phyloP scores from a whole-genome alignment of 2,888 invertebrate genomes.

The Hydriomena furcata region DNA sequence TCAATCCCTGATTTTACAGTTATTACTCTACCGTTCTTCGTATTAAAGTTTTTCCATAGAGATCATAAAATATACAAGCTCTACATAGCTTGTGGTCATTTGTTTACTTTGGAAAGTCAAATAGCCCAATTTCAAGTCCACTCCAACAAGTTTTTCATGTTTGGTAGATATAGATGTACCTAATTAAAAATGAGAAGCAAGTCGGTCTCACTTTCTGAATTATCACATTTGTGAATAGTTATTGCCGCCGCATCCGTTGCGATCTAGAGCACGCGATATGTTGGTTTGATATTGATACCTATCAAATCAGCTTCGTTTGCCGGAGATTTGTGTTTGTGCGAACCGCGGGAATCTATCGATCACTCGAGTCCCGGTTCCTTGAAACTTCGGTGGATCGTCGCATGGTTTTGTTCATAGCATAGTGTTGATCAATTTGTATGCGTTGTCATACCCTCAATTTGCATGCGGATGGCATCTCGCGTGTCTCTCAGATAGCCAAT shows the following conservation, averaged over 20 bases:
- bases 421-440: no score
- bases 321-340: not conserved
- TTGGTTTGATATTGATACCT: no score
- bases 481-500: not conserved
- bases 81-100: not conserved
- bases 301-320: not conserved
- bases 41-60: no score
- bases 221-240: not conserved
- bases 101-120: not conserved
- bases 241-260: constrained; percentile 1
- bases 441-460: not conserved
- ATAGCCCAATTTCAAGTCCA: not conserved
- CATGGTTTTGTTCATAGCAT: no score
- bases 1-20: no score
- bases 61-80: not conserved
- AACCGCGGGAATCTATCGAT: no score
- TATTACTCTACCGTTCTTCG: no score
- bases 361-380: no score
- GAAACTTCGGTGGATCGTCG: no score
- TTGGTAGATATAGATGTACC: no score
- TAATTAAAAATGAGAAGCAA: constrained; percentile 11
- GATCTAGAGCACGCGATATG: not conserved
- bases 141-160: constrained; percentile 6
- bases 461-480: constrained; percentile 1
- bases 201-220: constrained; percentile 14